Evolutionary conservation across 2,113 vertebrate species (phyloP).

Genomic region (Spea bombifrons): DNA sequence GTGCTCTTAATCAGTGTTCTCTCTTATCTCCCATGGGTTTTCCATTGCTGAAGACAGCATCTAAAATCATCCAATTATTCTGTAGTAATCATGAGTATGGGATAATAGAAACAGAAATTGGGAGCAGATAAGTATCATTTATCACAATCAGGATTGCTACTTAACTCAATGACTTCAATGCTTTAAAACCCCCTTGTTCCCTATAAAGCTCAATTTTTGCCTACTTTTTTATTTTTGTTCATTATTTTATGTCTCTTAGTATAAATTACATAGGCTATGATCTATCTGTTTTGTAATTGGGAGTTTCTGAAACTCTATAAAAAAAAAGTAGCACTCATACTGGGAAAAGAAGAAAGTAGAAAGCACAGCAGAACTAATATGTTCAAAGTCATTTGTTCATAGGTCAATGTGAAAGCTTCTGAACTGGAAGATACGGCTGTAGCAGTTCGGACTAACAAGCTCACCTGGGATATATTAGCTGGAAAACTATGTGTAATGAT

Average conservation of each 20-base stretch:
- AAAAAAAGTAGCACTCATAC: neutral
- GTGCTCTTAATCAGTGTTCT: conserved; percentile 45
- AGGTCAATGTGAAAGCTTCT: neutral
- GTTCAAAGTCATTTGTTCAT: conserved; percentile 6
- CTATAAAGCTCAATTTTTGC: conserved; percentile 27
- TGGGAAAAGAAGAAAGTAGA: neutral
- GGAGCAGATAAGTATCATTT: conserved; percentile 41
- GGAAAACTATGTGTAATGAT: neutral
- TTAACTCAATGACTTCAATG: conserved; percentile 46
- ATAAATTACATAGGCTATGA: conserved; percentile 25
- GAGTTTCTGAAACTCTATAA: conserved; percentile 8
- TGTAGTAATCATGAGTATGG: conserved; percentile 38
- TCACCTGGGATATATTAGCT: neutral
- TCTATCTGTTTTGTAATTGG: conserved; percentile 12
- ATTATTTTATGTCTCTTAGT: conserved; percentile 30
- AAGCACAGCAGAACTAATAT: conserved; percentile 13
- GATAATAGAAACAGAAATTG: conserved; percentile 44
- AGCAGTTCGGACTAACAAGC: neutral
- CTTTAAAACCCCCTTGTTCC: conserved; percentile 31
- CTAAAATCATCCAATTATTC: conserved; percentile 47
- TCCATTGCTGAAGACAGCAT: conserved; percentile 38
- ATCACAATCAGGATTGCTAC: conserved; percentile 37
- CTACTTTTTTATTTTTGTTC: conserved; percentile 30
- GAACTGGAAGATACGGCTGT: neutral
- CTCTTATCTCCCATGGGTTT: conserved; percentile 38